Evolutionary conservation across 2,113 vertebrate genomes (phyloP).

Genomic region (Epinephelus moara): DNA sequence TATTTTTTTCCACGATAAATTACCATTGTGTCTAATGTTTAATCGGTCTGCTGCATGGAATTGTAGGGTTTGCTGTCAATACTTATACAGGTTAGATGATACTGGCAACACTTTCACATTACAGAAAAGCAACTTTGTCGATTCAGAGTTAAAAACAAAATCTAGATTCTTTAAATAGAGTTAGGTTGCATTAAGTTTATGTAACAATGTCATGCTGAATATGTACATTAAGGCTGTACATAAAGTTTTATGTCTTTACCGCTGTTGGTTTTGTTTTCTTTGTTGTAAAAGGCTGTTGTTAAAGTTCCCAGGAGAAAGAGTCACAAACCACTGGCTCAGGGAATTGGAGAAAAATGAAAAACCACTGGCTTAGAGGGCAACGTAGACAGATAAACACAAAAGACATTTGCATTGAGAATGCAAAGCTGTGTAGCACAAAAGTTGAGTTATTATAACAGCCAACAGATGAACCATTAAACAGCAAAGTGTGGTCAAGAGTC

Average conservation of each 20-base stretch:
- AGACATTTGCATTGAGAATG: slow-evolving; percentile 33
- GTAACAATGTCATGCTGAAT: not conserved
- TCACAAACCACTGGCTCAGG: slow-evolving; percentile 41
- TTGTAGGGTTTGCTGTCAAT: not conserved
- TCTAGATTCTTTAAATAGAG: not conserved
- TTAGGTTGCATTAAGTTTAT: not conserved
- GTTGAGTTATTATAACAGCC: slow-evolving; percentile 14
- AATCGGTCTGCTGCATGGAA: not conserved
- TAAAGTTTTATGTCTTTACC: not conserved
- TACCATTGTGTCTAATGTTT: not conserved
- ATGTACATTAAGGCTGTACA: not conserved
- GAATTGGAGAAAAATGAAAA: slow-evolving; percentile 28
- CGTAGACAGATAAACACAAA: slow-evolving; percentile 27
- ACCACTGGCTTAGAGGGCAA: slow-evolving; percentile 35
- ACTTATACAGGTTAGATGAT: not conserved
- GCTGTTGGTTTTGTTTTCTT: slow-evolving; percentile 9
- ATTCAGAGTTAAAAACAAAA: not conserved
- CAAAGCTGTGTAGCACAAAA: slow-evolving; percentile 11
- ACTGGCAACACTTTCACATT: not conserved
- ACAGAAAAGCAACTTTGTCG: not conserved
- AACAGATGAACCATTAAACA: slow-evolving; percentile 24
- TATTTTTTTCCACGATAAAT: not conserved
- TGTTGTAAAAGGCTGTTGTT: not conserved
- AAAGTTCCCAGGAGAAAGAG: not conserved
- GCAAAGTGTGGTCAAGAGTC: slow-evolving; percentile 3